Percentiles rank a stretch among this genome's conserved stretches.
Evolutionary conservation across 2,113 vertebrate genomes (phyloP).

Genomic region (Aviceda subcristata): DNA sequence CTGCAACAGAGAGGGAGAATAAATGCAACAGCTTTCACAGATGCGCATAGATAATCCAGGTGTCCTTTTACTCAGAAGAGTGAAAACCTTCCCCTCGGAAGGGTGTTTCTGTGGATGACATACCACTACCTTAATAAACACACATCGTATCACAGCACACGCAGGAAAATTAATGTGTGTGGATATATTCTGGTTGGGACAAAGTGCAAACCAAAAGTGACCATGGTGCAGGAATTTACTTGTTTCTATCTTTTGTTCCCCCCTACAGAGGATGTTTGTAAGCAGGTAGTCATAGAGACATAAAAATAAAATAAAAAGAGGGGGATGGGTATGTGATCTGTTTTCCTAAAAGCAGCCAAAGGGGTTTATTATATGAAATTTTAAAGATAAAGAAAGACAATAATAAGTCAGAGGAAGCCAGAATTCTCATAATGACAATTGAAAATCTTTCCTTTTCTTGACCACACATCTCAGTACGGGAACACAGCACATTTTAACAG

Average conservation of each 20-base stretch:
- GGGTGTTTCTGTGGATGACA: not conserved
- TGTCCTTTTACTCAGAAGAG: not conserved
- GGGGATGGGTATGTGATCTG: not conserved
- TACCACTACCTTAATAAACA: not conserved
- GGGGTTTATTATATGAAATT: not conserved
- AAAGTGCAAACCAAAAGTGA: not conserved
- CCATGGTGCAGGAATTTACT: not conserved
- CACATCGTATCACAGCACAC: not conserved
- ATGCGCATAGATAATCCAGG: not conserved
- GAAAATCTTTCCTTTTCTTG: not conserved
- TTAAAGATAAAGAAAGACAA: not conserved
- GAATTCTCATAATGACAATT: not conserved
- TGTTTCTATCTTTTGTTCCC: not conserved
- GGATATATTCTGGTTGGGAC: not conserved
- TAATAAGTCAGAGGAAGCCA: not conserved
- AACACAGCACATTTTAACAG: not conserved
- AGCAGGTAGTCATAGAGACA: not conserved
- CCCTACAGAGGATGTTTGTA: not conserved
- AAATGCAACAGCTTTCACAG: not conserved
- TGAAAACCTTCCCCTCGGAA: not conserved
- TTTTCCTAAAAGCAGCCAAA: not conserved
- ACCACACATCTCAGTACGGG: not conserved
- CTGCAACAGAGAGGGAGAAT: not conserved
- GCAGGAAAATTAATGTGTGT: not conserved
- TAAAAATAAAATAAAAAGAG: not conserved